Evolutionary conservation across 1,140 invertebrate genomes (phyloP), one percentile per base, ranked within the genome.

Genomic region (Venustaconcha ellipsiformis): DNA sequence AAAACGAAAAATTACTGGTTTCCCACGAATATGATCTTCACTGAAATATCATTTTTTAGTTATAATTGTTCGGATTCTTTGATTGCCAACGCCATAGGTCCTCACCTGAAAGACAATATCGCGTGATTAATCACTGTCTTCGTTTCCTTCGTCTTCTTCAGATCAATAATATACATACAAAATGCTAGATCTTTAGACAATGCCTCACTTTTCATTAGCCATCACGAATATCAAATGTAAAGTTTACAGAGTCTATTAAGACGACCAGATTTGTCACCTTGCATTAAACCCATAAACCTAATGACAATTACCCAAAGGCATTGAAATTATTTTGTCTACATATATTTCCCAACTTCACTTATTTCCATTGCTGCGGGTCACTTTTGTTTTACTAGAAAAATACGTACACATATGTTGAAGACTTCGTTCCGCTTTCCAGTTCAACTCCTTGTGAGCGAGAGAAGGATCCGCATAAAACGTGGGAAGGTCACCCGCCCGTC

Each of bases 361-460:
- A 8, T 37, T 37, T 6, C 37, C 4, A 8, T 37, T 37, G 37
- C 8, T 37, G 37, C 2, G 37, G 8, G 37, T 37, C 8, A 4
- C 37, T 37, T 37, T 37, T 37, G 37, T 37, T 37, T 2, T 60
- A 30, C 14, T 57, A 70, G 55, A 66, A 20, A 73, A 56, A 30
- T n/a, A 74, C 74, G 64, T 70, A 95, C 96, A 98, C 96, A 98
- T 98, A 75, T 96, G 94, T 55, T 93, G 88, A 0, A 98, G 90
- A 81, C 92, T 92, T 79, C 92, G 92, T 13, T 91, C 92, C n/a
- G 96, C 94, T 71, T 92, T 92, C 96, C 97, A 99, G 55, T 92
- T 92, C 1, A 99, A 90, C 82, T 96, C 92, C 65, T 92, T 90
- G 58, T 92, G 92, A 12, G 96, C 95, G 72, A 95, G 86, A 71